These are phyloP conservation scores for Aplysia californica DNA, from an alignment of 1,140 invertebrate genomes.

Conservation along the genomic window DNA sequence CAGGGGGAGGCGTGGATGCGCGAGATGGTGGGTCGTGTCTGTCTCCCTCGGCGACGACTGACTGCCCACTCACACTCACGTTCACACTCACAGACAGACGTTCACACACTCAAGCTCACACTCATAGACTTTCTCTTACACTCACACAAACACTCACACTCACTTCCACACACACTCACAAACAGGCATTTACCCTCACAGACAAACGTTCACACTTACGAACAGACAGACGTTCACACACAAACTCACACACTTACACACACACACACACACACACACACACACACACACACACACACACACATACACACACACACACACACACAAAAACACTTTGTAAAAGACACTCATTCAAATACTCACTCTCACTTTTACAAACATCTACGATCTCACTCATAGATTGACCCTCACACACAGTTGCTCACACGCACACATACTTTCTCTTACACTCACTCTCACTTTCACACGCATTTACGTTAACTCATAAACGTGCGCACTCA, in stretches of 20 bases:
- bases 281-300: constrained; percentile 20
- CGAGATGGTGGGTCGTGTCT: too few relatives aligned
- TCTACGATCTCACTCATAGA: too few relatives aligned
- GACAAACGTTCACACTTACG: neutral
- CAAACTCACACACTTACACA: neutral
- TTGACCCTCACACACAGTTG: too few relatives aligned
- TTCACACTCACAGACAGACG: neutral
- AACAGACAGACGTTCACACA: neutral
- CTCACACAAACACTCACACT: constrained; percentile 19
- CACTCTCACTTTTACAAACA: neutral
- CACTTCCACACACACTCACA: constrained; percentile 6
- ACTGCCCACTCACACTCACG: neutral
- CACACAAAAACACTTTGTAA: too few relatives aligned
- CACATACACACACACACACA: constrained; percentile 11
- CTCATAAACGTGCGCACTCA: too few relatives aligned
- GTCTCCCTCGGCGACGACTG: too few relatives aligned
- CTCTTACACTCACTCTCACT: too few relatives aligned
- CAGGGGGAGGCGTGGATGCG: too few relatives aligned
- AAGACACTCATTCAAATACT: too few relatives aligned
- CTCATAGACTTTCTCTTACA: constrained; percentile 2
- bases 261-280: neutral
- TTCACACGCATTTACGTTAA: too few relatives aligned
- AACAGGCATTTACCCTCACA: neutral
- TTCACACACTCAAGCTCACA: neutral
- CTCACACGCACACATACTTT: too few relatives aligned